These are phyloP conservation scores for Drosophila koepferae DNA, from an alignment of 2,888 invertebrate genomes.

Conservation along the genomic window DNA sequence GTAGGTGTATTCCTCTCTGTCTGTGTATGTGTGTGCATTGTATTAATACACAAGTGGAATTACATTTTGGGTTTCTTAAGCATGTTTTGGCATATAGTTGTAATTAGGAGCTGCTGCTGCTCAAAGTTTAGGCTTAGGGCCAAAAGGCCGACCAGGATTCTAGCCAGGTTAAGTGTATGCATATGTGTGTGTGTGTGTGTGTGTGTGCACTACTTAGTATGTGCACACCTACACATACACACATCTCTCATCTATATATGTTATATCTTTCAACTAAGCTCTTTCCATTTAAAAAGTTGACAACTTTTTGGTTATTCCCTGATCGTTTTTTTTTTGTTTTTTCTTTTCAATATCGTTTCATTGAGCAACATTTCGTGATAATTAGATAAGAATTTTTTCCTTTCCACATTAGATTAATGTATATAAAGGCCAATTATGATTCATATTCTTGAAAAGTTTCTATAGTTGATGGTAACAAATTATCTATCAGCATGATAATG, in stretches of 20 bases:
- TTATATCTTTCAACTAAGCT: slow-evolving; percentile 3
- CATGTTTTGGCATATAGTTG: slow-evolving; percentile 55
- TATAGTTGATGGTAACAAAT: background rate
- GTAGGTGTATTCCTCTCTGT: slow-evolving; percentile 8
- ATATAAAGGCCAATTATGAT: slow-evolving; percentile 29
- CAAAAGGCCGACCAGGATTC: slow-evolving; percentile 1
- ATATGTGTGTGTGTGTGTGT: slow-evolving; percentile 1
- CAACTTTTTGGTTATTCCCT: slow-evolving; percentile 10
- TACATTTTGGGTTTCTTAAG: slow-evolving; percentile 65
- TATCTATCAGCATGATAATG: slow-evolving; percentile 34
- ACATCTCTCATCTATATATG: too few species aligned
- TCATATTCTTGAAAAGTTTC: slow-evolving; percentile 21
- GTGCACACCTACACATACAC: background rate
- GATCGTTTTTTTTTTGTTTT: slow-evolving; percentile 29
- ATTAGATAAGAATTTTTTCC: slow-evolving; percentile 41
- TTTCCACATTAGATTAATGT: slow-evolving; percentile 45
- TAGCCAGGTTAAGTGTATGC: slow-evolving; percentile 26
- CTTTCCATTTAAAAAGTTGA: slow-evolving; percentile 9
- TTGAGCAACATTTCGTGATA: slow-evolving; percentile 45
- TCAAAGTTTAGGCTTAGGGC: slow-evolving; percentile 25
- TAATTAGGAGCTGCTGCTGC: slow-evolving; percentile 54
- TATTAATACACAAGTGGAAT: slow-evolving; percentile 78
- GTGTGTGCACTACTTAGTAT: slow-evolving; percentile 10
- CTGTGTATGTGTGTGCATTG: slow-evolving; percentile 23
- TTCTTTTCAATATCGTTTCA: slow-evolving; percentile 28